Base-by-base conservation (phyloP, 2,888 invertebrate species). In the Cotesia congregata region DNA sequence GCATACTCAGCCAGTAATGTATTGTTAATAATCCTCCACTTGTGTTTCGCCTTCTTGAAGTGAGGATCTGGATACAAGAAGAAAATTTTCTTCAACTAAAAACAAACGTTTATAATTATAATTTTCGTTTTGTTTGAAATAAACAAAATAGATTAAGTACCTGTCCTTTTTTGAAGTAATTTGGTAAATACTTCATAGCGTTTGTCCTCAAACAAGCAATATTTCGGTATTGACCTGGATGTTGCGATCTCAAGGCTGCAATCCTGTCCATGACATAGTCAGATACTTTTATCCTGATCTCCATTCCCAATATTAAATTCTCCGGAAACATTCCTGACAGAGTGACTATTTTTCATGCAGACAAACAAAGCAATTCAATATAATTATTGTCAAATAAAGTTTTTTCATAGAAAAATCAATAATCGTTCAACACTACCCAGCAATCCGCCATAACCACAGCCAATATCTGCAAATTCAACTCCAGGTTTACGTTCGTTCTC, bases 31-130 rank as follows among this genome's bases (percentile, higher is more conserved):
- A 99, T 99, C 78, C 99, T 92, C 99, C 99, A 99, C 90, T 99
- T 99, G 88, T 99, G 98, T 90, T 99, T 99, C 0, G 98, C 95
- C 87, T 95, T 97, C 90, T 99, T 99, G 90, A 99, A 99, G 91
- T 99, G 99, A 41, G 99, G 99, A 91, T 99, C 99, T 38, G 99
- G 99, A 90, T 98, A 99, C 17, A 99, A 91, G 90, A 99, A 99
- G 90, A 99, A 99, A 95, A 99, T 97, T 91, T 98, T 98, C 79
- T 94, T 94, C 65, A 99, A 90, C 95, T 98, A 91, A 78, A 77
- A 78, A 60, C 68, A 74, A 40, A 60, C 7, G 2, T 38, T 60
- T 41, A 75, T 41, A 61, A 39, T 73, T 75, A 61, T 2, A 75
- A 72, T 64, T n/a, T n/a, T 41, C n/a, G 61, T 67, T 41, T 30